Base-by-base conservation (phyloP, 2,113 vertebrate species). In the Equus quagga region DNA sequence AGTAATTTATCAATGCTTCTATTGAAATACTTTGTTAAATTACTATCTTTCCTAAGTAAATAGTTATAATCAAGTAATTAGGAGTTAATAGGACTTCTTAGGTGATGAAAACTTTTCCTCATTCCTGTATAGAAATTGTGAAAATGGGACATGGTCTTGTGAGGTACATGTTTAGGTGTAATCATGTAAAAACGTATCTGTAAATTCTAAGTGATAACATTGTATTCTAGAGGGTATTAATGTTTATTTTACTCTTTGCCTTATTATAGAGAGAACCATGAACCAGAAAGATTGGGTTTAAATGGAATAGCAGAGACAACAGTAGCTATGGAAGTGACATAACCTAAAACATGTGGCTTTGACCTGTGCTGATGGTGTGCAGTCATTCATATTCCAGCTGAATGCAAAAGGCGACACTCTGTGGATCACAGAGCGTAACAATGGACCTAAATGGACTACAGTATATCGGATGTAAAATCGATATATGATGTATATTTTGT, bases 281-380 rank as follows among this genome's bases (percentile, higher is more conserved):
- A 99, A 87, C 99, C 99, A 51, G 99, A 99, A 96, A 99, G 99
- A 96, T 98, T 99, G 98, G 99, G 99, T 96, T 97, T 99, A 97
- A 99, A 99, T 21, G 99, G 99, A 98, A 98, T 99, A 97, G 99
- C 99, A 60, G 99, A 99, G 99, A 99, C 99, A 84, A 99, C 99
- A 99, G 99, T 99, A 82, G 99, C 99, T 80, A 99, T 99, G 99
- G 99, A 99, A 89, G 99, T 99, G 99, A 99, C 99, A 99, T 99
- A 99, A 99, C 99, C 98, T 92, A 98, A 97, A 56, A 62, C 19
- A 7, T 92, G 97, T 51, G 98, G 95, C 98, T 98, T 97, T 91
- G 70, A 92, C 98, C 98, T 97, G 98, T 98, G 98, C 98, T 91
- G 95, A 91, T 54, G 98, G 98, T 97, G 98, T 96, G 98, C 98